Evolutionary conservation across 2,113 vertebrate species (phyloP).

Genomic region (Rana temporaria): DNA sequence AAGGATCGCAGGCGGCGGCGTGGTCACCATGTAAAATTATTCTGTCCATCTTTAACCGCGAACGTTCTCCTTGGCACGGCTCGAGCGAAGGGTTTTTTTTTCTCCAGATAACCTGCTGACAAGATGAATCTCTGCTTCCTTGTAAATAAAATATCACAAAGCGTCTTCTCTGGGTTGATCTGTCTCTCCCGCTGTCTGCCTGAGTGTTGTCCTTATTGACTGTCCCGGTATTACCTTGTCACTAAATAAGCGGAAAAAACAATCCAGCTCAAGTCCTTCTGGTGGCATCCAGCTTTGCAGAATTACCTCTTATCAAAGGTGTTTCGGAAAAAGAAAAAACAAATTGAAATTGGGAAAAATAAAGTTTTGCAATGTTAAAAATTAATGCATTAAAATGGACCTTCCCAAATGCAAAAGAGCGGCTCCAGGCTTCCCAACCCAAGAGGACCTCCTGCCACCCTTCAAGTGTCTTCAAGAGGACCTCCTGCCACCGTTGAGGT

Average conservation of each 20-base stretch:
- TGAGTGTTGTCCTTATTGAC: neutral
- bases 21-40: neutral
- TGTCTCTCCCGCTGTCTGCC: neutral
- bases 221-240: neutral
- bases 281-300: neutral
- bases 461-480: too few relatives aligned
- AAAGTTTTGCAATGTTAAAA: too few relatives aligned
- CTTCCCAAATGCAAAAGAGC: too few relatives aligned
- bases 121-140: constrained; percentile 23
- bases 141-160: constrained; percentile 47
- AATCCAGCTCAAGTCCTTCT: neutral
- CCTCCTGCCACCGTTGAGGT: too few relatives aligned
- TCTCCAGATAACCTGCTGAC: constrained; percentile 20
- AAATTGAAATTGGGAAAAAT: too few relatives aligned
- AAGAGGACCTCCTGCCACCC: too few relatives aligned
- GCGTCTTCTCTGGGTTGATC: neutral
- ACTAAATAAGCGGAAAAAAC: neutral
- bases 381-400: too few relatives aligned
- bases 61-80: neutral
- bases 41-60: constrained; percentile 1
- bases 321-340: too few relatives aligned
- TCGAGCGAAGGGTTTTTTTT: neutral
- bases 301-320: too few relatives aligned
- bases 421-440: too few relatives aligned
- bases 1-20: neutral